A percentile compares a stretch with the other conserved stretches of the same genome.
Evolutionary conservation across 1,140 invertebrate genomes (phyloP).

Genomic region (Drosophila persimilis): DNA sequence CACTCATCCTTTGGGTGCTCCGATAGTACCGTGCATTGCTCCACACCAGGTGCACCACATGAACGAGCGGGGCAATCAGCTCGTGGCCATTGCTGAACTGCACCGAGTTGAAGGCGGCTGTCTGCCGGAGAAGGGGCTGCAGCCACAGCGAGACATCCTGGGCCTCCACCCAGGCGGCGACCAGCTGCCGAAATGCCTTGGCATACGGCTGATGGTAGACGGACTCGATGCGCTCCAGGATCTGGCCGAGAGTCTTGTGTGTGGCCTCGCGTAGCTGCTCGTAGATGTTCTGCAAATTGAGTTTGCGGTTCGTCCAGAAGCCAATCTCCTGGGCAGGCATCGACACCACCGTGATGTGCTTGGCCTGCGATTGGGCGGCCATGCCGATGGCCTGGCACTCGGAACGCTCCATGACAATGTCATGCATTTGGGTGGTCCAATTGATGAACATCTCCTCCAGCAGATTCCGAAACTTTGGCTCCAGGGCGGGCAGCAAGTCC

Average conservation of each 20-base stretch:
- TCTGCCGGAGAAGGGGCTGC: constrained; percentile 85
- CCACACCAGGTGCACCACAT: constrained; percentile 93
- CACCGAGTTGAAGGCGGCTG: constrained; percentile 87
- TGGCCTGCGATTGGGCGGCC: constrained; percentile 3
- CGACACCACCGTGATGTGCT: constrained; percentile 83
- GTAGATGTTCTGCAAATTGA: constrained; percentile 93
- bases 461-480: constrained; percentile 87
- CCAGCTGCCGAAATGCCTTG: constrained; percentile 87
- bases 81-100: constrained; percentile 86
- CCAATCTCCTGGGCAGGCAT: constrained; percentile 89
- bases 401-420: constrained; percentile 84
- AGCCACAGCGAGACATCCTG: constrained; percentile 88
- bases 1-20: constrained; percentile 89
- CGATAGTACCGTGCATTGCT: constrained; percentile 92
- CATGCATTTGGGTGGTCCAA: constrained; percentile 89
- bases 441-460: constrained; percentile 90
- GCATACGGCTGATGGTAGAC: constrained; percentile 90
- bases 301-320: constrained; percentile 87
- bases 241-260: constrained; percentile 90
- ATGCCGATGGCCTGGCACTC: constrained; percentile 39
- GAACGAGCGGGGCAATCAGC: constrained; percentile 87
- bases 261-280: constrained; percentile 90
- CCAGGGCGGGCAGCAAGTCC: constrained; percentile 81
- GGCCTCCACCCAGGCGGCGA: constrained; percentile 86
- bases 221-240: constrained; percentile 89